Percentiles rank a stretch among this genome's conserved stretches.
These are phyloP conservation scores for Parotocinclus haroldoi DNA, from an alignment of 2,797 vertebrate genomes.

Conservation along the genomic window DNA sequence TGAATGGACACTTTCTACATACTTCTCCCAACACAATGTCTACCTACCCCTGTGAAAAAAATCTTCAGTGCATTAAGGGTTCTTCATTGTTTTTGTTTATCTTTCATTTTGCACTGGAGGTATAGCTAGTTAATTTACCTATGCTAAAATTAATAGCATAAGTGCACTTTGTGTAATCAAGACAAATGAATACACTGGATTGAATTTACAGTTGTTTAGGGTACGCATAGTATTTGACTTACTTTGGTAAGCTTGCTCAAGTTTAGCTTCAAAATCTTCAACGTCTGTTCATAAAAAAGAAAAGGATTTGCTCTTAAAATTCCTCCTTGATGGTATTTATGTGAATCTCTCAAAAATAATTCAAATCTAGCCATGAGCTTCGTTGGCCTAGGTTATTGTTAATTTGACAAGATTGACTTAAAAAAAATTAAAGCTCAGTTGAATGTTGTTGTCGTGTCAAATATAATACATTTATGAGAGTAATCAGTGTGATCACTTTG, in stretches of 20 bases:
- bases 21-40: neutral
- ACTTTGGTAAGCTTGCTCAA: conserved; percentile 30
- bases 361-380: too few species aligned
- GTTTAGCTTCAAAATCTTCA: conserved; percentile 5
- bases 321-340: neutral
- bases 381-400: too few species aligned
- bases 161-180: conserved; percentile 41
- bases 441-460: neutral
- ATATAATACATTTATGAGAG: neutral
- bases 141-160: conserved; percentile 19
- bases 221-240: conserved; percentile 11
- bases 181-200: conserved; percentile 9
- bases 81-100: neutral
- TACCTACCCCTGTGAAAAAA: conserved; percentile 8
- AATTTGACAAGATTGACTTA: neutral
- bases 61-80: conserved; percentile 8
- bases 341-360: neutral
- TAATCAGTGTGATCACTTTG: neutral
- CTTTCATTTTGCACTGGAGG: neutral
- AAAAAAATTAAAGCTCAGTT: neutral
- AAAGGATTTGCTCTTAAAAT: neutral
- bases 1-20: neutral
- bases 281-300: neutral
- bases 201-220: conserved; percentile 13
- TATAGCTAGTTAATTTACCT: conserved; percentile 14